phyloP scores from a whole-genome alignment of 2,113 vertebrate genomes.

The Clarias batrachus region DNA sequence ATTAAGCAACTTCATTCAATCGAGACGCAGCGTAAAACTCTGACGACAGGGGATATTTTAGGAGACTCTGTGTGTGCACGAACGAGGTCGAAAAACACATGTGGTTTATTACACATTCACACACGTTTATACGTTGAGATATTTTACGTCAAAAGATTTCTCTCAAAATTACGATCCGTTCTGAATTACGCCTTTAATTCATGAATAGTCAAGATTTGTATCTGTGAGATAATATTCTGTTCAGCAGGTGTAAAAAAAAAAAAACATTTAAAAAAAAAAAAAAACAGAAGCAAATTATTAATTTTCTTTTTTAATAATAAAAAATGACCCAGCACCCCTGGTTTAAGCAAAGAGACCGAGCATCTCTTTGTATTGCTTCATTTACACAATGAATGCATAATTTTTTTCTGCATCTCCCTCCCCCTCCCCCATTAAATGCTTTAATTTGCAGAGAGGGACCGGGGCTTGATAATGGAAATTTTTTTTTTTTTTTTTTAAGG shows the following conservation, averaged over 20 bases:
- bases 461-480: conserved; percentile 89
- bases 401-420: conserved; percentile 72
- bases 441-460: conserved; percentile 96
- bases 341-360: conserved; percentile 74
- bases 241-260: not conserved
- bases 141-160: conserved; percentile 7
- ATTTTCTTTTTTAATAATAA: conserved; percentile 31
- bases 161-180: conserved; percentile 17
- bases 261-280: not conserved
- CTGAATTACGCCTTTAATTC: not conserved
- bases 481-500: conserved; percentile 52
- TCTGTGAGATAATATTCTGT: not conserved
- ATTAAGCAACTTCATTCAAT: conserved; percentile 93
- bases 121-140: conserved; percentile 17
- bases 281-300: not conserved
- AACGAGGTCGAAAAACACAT: not conserved
- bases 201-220: not conserved
- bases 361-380: conserved; percentile 89
- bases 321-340: conserved; percentile 54
- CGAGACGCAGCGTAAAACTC: conserved; percentile 81
- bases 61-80: conserved; percentile 69
- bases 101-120: conserved; percentile 61
- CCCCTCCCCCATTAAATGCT: conserved; percentile 75
- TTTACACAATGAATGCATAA: conserved; percentile 89
- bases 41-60: conserved; percentile 89